Percentiles rank a stretch among this genome's conserved stretches.
phyloP scores from a whole-genome alignment of 2,888 invertebrate species.

The Drosophila anomelani region DNA sequence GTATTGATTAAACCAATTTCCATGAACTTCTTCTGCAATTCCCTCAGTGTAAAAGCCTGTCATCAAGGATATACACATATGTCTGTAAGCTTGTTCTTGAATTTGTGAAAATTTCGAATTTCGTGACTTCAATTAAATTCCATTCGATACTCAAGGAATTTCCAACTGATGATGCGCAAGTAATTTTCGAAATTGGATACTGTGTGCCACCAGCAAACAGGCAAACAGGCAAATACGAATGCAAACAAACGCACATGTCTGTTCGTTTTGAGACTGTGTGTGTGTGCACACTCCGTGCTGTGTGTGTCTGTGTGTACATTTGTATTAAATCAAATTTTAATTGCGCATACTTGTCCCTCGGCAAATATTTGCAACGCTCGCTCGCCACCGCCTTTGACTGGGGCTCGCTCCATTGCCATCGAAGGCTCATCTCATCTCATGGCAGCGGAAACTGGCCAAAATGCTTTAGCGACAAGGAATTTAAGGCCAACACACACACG shows the following conservation, averaged over 20 bases:
- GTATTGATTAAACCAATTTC: background rate
- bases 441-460: conserved; percentile 44
- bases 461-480: conserved; percentile 74
- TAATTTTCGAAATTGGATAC: conserved; percentile 83
- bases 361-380: conserved; percentile 80
- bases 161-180: conserved; percentile 79
- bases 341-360: conserved; percentile 82
- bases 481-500: conserved; percentile 53
- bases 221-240: conserved; percentile 58
- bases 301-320: conserved; percentile 53
- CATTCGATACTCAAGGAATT: conserved; percentile 84
- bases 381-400: conserved; percentile 76
- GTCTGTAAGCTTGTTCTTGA: conserved; percentile 59
- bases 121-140: conserved; percentile 85
- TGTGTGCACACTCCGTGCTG: background rate
- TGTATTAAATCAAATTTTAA: conserved; percentile 82
- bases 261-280: conserved; percentile 8
- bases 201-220: conserved; percentile 74
- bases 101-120: conserved; percentile 57
- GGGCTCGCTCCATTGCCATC: conserved; percentile 24
- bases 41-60: background rate
- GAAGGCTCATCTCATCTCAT: conserved; percentile 6
- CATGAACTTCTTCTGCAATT: background rate
- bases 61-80: background rate
- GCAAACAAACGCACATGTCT: conserved; percentile 42